A percentile compares a stretch with the other conserved stretches of the same genome.
phyloP scores from a whole-genome alignment of 2,888 invertebrate genomes.

The Chesias legatella region DNA sequence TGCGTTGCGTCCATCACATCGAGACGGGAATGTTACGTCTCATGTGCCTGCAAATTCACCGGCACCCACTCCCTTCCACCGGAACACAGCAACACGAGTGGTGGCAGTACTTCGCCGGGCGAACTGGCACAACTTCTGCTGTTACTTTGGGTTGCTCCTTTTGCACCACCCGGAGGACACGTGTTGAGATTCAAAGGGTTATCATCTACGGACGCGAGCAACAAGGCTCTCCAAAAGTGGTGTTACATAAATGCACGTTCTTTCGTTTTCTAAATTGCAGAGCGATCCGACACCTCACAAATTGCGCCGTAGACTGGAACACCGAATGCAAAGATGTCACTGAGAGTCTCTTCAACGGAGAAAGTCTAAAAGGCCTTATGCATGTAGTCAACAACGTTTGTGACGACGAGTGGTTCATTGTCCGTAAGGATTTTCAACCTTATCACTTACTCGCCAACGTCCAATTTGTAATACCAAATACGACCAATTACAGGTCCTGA shows the following conservation, averaged over 20 bases:
- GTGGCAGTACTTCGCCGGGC: too few relatives aligned
- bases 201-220: too few relatives aligned
- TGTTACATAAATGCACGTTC: background rate
- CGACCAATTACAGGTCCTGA: conserved; percentile 1
- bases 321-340: conserved; percentile 60
- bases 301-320: conserved; percentile 69
- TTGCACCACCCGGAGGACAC: too few relatives aligned
- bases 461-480: background rate
- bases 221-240: too few relatives aligned
- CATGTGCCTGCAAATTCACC: too few relatives aligned
- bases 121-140: too few relatives aligned
- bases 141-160: too few relatives aligned
- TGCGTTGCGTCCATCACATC: too few relatives aligned
- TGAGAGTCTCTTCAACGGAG: conserved; percentile 63
- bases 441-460: conserved; percentile 1
- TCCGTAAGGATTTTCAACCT: conserved; percentile 40
- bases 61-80: too few relatives aligned
- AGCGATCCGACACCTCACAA: conserved; percentile 55
- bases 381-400: conserved; percentile 61
- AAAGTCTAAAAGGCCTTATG: conserved; percentile 64
- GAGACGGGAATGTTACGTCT: too few relatives aligned
- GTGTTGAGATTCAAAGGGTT: too few relatives aligned
- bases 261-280: conserved; percentile 36
- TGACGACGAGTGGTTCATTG: conserved; percentile 53
- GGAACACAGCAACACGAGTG: too few relatives aligned